Base-by-base conservation (phyloP, 2,797 vertebrate species). In the Acanthis flammea region DNA sequence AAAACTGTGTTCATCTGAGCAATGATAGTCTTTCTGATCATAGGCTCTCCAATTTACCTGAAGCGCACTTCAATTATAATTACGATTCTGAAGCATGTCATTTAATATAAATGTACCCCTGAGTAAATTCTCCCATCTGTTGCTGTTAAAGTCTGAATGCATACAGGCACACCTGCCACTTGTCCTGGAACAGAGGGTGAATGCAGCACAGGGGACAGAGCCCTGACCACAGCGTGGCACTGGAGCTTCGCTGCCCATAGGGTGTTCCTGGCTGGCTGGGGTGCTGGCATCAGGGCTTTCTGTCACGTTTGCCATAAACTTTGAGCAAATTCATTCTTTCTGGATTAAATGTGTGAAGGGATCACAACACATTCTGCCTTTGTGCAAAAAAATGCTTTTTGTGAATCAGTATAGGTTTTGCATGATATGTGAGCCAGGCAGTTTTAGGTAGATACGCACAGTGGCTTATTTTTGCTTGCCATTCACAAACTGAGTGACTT, bases 221-320 rank as follows among this genome's bases (percentile, higher is more conserved):
- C 21, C 28, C 35, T 0, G 0, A 23, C 19, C 1, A 0, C 14
- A 33, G 23, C 0, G 0, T 2, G 19, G 19, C 37, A 14, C 25
- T 61, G 60, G 19, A 74, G 11, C 31, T 63, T 19, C 5, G 10
- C 12, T 31, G 23, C 33, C 41, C 0, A 0, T 7, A 37, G 12
- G 53, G 6, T 4, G 1, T 63, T 77, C 0, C 2, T 41, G 58
- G 31, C 50, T 6, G 4, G 42, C 25, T 2, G 3, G 30, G 31
- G 23, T n/a, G 48, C 10, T 42, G 31, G 61, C 18, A 48, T 24
- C 73, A 84, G 54, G 39, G 25, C 16, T 39, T 67, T 74, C 42
- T 71, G 17, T 27, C 41, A 60, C 33, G 27, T 28, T 65, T 47
- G 39, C 57, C 41, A 1, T 28, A 58, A 86, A 61, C 22, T 12